Conservation (phyloP, 2,797 vertebrate genomes). For the Pitangus sulphuratus region DNA sequence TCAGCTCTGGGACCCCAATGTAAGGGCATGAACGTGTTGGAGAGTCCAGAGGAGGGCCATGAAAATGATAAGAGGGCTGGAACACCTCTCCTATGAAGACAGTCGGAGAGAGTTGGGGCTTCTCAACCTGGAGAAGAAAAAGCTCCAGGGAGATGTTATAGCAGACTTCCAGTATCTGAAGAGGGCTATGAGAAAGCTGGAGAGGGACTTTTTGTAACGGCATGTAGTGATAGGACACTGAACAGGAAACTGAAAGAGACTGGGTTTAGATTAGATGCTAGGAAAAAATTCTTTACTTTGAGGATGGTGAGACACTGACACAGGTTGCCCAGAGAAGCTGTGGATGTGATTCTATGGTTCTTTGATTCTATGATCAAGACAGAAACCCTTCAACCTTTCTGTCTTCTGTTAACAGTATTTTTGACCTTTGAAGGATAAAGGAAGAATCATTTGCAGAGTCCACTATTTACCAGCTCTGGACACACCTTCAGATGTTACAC, state of each 20-base stretch:
- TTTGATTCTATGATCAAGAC: not conserved
- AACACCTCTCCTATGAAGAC: not conserved
- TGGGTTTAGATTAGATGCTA: not conserved
- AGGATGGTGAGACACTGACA: not conserved
- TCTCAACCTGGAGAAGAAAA: not conserved
- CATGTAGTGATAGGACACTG: not conserved
- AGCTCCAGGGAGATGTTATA: not conserved
- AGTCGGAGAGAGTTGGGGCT: not conserved
- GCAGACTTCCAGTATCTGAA: not conserved
- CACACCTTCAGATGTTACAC: not conserved
- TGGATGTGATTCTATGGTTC: not conserved
- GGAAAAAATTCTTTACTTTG: not conserved
- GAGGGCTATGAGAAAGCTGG: not conserved
- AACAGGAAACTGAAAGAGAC: not conserved
- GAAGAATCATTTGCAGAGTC: not conserved
- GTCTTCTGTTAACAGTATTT: not conserved
- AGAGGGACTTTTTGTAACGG: not conserved
- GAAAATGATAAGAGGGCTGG: not conserved
- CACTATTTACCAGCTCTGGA: not conserved
- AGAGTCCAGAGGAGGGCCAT: not conserved
- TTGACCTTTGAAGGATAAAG: not conserved
- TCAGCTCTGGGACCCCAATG: not conserved
- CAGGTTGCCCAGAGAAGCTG: not conserved
- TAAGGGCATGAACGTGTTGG: not conserved
- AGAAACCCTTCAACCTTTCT: not conserved